Percentiles rank a stretch among this genome's conserved stretches.
Conservation (phyloP, 2,113 vertebrate genomes). For the Hippocampus abdominalis region DNA sequence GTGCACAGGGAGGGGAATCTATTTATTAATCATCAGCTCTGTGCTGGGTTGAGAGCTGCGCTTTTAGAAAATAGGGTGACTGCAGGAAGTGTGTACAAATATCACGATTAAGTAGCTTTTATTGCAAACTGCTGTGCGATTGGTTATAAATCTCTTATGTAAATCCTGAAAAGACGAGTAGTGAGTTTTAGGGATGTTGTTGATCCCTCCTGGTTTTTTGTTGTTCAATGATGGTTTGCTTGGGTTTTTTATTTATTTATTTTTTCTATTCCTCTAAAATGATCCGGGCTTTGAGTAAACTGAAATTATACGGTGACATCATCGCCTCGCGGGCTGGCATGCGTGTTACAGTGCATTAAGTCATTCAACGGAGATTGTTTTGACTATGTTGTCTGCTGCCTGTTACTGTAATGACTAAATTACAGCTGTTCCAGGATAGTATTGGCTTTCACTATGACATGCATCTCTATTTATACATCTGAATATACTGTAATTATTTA, state of each 20-base stretch:
- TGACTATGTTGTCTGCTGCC: no score
- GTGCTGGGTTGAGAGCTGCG: slow-evolving; percentile 18
- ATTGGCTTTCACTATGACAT: not conserved
- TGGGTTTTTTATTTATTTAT: not conserved
- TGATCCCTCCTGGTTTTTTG: not conserved
- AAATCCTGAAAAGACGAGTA: not conserved
- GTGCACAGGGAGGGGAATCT: slow-evolving; percentile 1
- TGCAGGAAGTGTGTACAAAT: not conserved
- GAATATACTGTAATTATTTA: not conserved
- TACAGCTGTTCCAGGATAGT: not conserved
- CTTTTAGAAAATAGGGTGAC: slow-evolving; percentile 6
- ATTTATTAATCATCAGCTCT: slow-evolving; percentile 19
- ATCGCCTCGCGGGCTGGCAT: not conserved
- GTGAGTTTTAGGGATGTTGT: not conserved
- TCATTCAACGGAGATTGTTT: no score
- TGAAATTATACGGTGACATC: not conserved
- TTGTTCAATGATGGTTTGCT: not conserved
- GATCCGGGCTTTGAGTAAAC: not conserved
- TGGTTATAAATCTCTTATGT: slow-evolving; percentile 3
- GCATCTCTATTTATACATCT: not conserved
- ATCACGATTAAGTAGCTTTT: not conserved
- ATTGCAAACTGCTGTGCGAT: slow-evolving; percentile 1
- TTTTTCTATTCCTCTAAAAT: no score
- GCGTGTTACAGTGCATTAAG: not conserved
- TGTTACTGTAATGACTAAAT: not conserved